Evolutionary conservation across 2,113 vertebrate species (phyloP).

Genomic region (Hemicordylus capensis): DNA sequence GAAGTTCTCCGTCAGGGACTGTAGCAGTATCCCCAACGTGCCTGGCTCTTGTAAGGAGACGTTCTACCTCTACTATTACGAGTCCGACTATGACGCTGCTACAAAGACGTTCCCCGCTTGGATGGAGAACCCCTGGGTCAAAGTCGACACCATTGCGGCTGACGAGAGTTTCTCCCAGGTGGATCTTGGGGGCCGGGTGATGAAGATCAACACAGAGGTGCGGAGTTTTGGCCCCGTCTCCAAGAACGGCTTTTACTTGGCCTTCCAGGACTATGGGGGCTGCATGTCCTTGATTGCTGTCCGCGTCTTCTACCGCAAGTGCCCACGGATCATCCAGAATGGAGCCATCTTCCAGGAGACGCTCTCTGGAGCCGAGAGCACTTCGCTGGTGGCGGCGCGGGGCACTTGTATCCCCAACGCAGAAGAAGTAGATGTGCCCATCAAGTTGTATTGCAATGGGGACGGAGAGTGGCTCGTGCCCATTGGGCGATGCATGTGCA

Average conservation of each 20-base stretch:
- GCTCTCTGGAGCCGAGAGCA: slow-evolving; percentile 95
- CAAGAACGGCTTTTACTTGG: slow-evolving; percentile 91
- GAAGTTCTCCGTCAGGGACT: slow-evolving; percentile 97
- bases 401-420: slow-evolving; percentile 90
- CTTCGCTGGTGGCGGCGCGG: slow-evolving; percentile 90
- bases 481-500: slow-evolving; percentile 95
- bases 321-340: slow-evolving; percentile 86
- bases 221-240: slow-evolving; percentile 95
- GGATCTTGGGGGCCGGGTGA: slow-evolving; percentile 90
- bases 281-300: slow-evolving; percentile 97
- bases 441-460: slow-evolving; percentile 95
- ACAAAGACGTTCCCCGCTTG: slow-evolving; percentile 87
- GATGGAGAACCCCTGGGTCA: slow-evolving; percentile 98
- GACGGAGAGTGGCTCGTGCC: slow-evolving; percentile 98
- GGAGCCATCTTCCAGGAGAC: slow-evolving; percentile 93
- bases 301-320: slow-evolving; percentile 94
- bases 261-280: slow-evolving; percentile 96
- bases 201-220: slow-evolving; percentile 97
- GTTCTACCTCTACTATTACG: slow-evolving; percentile 95
- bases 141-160: slow-evolving; percentile 95
- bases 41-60: slow-evolving; percentile 98
- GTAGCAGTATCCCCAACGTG: slow-evolving; percentile 94
- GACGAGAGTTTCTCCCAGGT: slow-evolving; percentile 98
- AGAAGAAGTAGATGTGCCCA: slow-evolving; percentile 95
- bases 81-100: slow-evolving; percentile 87